Conservation (phyloP, 2,888 invertebrate genomes). For the Melipona bicolor region DNA sequence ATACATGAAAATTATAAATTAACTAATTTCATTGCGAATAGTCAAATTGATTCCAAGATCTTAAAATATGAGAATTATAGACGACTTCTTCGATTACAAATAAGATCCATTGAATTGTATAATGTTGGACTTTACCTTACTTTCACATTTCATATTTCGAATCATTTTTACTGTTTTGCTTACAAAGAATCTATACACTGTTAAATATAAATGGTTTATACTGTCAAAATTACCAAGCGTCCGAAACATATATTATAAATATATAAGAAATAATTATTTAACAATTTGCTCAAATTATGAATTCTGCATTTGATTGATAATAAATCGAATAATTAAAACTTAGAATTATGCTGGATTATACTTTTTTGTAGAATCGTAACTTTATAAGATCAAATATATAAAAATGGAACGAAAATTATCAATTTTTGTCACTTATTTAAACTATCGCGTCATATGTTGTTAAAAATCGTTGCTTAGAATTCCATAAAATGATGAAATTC, state of each 20-base stretch:
- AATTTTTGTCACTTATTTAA: neutral
- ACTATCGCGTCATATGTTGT: neutral
- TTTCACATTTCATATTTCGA: neutral
- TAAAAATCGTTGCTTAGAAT: neutral
- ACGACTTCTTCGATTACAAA: neutral
- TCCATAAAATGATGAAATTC: neutral
- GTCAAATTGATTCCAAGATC: neutral
- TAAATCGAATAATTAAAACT: neutral
- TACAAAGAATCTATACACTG: neutral
- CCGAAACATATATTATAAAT: neutral
- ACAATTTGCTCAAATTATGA: neutral
- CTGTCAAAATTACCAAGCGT: neutral
- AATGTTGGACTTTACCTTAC: neutral
- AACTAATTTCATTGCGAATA: neutral
- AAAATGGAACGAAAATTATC: constrained; percentile 17
- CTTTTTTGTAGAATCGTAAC: neutral
- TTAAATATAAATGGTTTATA: constrained; percentile 19
- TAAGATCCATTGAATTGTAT: neutral
- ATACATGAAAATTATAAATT: neutral
- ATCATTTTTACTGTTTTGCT: neutral
- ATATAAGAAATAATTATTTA: neutral
- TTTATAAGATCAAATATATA: neutral
- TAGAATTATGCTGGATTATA: neutral
- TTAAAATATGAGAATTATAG: neutral
- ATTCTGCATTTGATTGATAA: neutral